phyloP scores from a whole-genome alignment of 2,113 vertebrate genomes.

The Penelope pileata region DNA sequence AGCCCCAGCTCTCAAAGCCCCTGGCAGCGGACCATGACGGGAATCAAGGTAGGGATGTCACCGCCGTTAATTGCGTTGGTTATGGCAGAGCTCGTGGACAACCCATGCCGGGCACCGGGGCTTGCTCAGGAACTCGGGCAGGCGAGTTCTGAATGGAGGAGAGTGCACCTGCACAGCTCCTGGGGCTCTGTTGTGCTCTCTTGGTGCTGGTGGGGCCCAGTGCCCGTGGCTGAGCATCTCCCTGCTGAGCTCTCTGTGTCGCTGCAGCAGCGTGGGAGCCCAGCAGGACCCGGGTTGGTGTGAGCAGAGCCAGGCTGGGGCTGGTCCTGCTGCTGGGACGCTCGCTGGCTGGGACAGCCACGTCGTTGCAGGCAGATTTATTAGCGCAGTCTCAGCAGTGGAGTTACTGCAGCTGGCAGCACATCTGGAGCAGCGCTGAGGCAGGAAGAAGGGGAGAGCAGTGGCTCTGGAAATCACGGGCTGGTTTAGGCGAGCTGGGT shows the following conservation, averaged over 20 bases:
- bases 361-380: rapidly evolving
- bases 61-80: background rate
- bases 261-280: rapidly evolving
- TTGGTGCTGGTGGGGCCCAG: background rate
- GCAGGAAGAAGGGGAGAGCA: background rate
- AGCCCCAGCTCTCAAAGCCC: background rate
- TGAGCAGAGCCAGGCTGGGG: background rate
- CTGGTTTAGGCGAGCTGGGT: background rate
- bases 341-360: background rate
- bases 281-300: background rate
- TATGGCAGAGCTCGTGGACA: background rate
- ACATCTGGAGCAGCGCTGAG: background rate
- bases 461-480: rapidly evolving
- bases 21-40: conserved; percentile 4
- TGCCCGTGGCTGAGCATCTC: too few species aligned
- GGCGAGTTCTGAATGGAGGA: background rate
- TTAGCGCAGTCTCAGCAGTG: rapidly evolving
- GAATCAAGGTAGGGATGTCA: conserved; percentile 35
- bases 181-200: rapidly evolving
- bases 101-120: rapidly evolving
- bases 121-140: background rate
- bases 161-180: too few species aligned
- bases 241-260: too few species aligned
- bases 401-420: background rate
- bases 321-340: background rate